Conservation (phyloP, 1,140 invertebrate genomes). For the Diorhabda sublineata region DNA sequence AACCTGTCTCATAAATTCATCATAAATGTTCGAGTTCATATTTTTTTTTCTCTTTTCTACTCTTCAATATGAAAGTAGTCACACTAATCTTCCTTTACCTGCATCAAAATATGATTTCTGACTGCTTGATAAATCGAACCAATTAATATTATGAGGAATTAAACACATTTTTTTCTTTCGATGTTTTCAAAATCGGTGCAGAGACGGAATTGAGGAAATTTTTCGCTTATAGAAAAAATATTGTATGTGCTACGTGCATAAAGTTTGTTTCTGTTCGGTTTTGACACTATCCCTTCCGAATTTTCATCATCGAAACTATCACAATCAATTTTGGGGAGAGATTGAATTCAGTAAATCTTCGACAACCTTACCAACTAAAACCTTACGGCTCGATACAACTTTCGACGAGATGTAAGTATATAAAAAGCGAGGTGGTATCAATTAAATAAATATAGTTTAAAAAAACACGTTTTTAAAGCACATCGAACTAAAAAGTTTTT, state of each 20-base stretch:
- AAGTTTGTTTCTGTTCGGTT: neutral
- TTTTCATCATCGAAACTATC: too few relatives aligned
- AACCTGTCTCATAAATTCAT: slow-evolving; percentile 26
- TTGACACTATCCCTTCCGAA: neutral
- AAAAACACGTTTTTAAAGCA: too few relatives aligned
- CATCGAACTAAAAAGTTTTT: too few relatives aligned
- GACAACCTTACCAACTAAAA: too few relatives aligned
- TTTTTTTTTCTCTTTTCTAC: slow-evolving; percentile 4
- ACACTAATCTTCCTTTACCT: slow-evolving; percentile 21
- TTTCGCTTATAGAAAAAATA: neutral
- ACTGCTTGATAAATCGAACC: slow-evolving; percentile 24
- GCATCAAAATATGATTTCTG: slow-evolving; percentile 25
- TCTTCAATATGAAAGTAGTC: neutral
- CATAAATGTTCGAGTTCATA: slow-evolving; percentile 14
- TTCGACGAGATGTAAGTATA: too few relatives aligned
- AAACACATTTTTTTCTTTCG: slow-evolving; percentile 13
- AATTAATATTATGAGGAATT: slow-evolving; percentile 27
- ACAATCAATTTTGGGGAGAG: neutral
- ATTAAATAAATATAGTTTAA: too few relatives aligned
- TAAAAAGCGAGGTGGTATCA: too few relatives aligned
- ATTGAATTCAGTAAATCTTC: too few relatives aligned
- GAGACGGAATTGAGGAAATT: neutral
- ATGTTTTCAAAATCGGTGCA: slow-evolving; percentile 9
- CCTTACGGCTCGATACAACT: too few relatives aligned
- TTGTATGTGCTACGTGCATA: neutral